These are phyloP conservation scores for Albula glossodonta DNA, from an alignment of 2,113 vertebrate species.

Conservation along the genomic window DNA sequence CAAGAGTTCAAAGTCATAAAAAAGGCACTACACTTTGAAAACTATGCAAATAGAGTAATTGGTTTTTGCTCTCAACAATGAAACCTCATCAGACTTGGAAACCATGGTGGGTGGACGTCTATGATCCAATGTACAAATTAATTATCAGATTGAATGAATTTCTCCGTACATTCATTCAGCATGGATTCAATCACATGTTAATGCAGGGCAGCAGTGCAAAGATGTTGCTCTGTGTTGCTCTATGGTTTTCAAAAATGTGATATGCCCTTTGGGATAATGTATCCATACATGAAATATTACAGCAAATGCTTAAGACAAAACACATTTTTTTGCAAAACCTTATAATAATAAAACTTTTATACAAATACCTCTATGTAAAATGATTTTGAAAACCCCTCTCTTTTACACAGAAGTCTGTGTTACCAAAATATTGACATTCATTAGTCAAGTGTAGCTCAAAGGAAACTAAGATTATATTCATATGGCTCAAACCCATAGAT, in stretches of 20 bases:
- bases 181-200: no score
- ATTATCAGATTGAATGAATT: no score
- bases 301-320: neutral
- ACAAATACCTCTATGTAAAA: neutral
- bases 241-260: neutral
- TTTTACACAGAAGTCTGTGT: constrained; percentile 27
- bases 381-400: neutral
- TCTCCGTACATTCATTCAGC: no score
- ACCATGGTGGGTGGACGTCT: no score
- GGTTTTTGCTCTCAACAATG: no score
- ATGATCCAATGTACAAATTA: no score
- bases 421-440: constrained; percentile 68
- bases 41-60: no score
- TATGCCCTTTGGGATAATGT: neutral
- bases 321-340: neutral
- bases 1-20: no score
- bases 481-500: constrained; percentile 49
- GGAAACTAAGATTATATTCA: constrained; percentile 66
- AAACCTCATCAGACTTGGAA: no score
- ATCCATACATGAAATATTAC: neutral
- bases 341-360: neutral
- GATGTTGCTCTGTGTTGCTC: no score
- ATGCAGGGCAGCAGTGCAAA: no score
- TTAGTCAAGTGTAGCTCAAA: constrained; percentile 67
- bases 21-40: no score